These are phyloP conservation scores for Mimumesa dahlbomi DNA, from an alignment of 2,888 invertebrate genomes.

Conservation along the genomic window DNA sequence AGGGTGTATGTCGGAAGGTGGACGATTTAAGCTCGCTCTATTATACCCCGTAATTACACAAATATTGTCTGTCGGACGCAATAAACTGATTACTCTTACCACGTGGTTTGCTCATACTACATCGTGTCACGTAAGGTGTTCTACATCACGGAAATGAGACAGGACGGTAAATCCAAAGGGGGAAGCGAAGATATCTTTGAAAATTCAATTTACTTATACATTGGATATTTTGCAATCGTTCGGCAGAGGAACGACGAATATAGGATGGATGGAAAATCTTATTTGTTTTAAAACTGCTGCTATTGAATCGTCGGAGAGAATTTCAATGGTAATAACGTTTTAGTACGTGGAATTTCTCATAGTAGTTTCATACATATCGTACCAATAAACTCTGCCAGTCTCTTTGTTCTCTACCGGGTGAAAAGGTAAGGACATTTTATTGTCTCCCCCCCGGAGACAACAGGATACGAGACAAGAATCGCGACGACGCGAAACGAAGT, in stretches of 20 bases:
- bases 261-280: too few relatives aligned
- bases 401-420: constrained; percentile 28
- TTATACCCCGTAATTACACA: constrained; percentile 41
- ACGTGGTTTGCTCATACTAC: not conserved
- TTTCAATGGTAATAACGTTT: constrained; percentile 34
- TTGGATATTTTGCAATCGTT: too few relatives aligned
- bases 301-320: too few relatives aligned
- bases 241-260: too few relatives aligned
- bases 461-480: constrained; percentile 18
- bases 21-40: constrained; percentile 41
- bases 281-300: too few relatives aligned
- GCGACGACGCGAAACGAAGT: constrained; percentile 13
- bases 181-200: too few relatives aligned
- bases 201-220: too few relatives aligned
- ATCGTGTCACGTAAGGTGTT: too few relatives aligned
- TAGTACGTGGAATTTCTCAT: constrained; percentile 16
- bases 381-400: constrained; percentile 41
- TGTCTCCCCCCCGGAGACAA: constrained; percentile 20
- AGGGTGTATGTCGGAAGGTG: constrained; percentile 33
- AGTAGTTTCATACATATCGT: constrained; percentile 31
- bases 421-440: constrained; percentile 48
- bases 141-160: too few relatives aligned
- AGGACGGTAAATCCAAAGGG: too few relatives aligned
- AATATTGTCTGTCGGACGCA: constrained; percentile 37
- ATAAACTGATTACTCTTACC: constrained; percentile 21